phyloP scores from a whole-genome alignment of 2,113 vertebrate species.

The Aegithalos caudatus region DNA sequence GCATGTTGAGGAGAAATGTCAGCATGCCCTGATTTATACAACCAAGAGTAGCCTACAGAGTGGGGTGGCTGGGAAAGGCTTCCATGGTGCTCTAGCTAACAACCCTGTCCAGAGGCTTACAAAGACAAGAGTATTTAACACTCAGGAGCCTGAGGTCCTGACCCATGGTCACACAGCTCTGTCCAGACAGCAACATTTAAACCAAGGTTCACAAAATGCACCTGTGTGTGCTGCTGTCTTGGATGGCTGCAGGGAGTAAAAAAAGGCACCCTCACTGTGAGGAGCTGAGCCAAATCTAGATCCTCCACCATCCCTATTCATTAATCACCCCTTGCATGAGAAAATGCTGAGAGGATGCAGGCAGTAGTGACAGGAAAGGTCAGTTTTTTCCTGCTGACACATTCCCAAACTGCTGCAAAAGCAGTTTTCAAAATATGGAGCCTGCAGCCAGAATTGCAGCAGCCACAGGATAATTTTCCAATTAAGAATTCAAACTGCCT shows the following conservation, averaged over 20 bases:
- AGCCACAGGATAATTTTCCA: constrained; percentile 7
- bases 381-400: constrained; percentile 38
- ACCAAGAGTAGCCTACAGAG: neutral
- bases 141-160: neutral
- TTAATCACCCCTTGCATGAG: neutral
- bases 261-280: neutral
- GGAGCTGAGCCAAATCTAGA: neutral
- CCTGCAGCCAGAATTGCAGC: constrained; percentile 38
- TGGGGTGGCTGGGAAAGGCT: neutral
- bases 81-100: neutral
- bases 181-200: neutral
- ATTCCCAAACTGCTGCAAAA: constrained; percentile 13
- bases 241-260: neutral
- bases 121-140: neutral
- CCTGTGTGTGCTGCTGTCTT: neutral
- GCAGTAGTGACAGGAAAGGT: constrained; percentile 53
- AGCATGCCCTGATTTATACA: neutral
- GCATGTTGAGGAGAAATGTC: neutral
- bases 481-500: constrained; percentile 51
- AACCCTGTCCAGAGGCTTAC: neutral
- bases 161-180: neutral
- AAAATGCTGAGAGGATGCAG: constrained; percentile 23
- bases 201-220: neutral
- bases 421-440: constrained; percentile 23
- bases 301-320: neutral